Evolutionary conservation across 2,888 invertebrate species (phyloP).

Genomic region (Parnassius mnemosyne): DNA sequence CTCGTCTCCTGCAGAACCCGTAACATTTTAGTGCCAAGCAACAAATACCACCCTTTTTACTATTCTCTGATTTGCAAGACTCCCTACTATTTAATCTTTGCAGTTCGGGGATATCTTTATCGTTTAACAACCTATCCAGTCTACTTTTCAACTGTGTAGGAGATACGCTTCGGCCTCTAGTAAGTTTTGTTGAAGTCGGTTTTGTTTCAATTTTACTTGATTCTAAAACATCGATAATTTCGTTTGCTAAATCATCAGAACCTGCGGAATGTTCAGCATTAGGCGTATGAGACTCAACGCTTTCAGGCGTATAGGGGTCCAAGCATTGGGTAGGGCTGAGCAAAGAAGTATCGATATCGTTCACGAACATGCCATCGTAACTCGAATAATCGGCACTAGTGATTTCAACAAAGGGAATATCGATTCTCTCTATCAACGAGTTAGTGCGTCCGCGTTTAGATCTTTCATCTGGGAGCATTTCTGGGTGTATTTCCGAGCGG

Average conservation of each 20-base stretch:
- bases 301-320: slow-evolving; percentile 92
- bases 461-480: slow-evolving; percentile 26
- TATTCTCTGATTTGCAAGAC: slow-evolving; percentile 61
- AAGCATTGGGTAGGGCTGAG: slow-evolving; percentile 64
- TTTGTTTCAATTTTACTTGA: slow-evolving; percentile 41
- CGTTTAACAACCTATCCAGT: slow-evolving; percentile 70
- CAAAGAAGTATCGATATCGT: slow-evolving; percentile 76
- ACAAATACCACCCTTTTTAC: slow-evolving; percentile 58
- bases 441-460: slow-evolving; percentile 53
- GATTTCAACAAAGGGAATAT: slow-evolving; percentile 73
- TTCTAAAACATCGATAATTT: slow-evolving; percentile 52
- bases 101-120: slow-evolving; percentile 51
- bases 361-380: slow-evolving; percentile 70
- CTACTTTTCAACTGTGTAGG: slow-evolving; percentile 83
- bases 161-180: slow-evolving; percentile 76
- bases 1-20: slow-evolving; percentile 65
- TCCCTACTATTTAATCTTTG: slow-evolving; percentile 63
- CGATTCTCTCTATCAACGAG: slow-evolving; percentile 58
- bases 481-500: slow-evolving; percentile 2
- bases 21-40: slow-evolving; percentile 69
- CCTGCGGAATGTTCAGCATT: slow-evolving; percentile 66
- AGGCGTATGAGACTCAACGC: slow-evolving; percentile 88
- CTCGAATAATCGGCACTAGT: slow-evolving; percentile 72
- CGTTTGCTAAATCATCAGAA: slow-evolving; percentile 50
- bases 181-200: slow-evolving; percentile 44